Percentiles rank a stretch among this genome's conserved stretches.
phyloP scores from a whole-genome alignment of 2,888 invertebrate genomes.

The Hirtodrosophila confusa region DNA sequence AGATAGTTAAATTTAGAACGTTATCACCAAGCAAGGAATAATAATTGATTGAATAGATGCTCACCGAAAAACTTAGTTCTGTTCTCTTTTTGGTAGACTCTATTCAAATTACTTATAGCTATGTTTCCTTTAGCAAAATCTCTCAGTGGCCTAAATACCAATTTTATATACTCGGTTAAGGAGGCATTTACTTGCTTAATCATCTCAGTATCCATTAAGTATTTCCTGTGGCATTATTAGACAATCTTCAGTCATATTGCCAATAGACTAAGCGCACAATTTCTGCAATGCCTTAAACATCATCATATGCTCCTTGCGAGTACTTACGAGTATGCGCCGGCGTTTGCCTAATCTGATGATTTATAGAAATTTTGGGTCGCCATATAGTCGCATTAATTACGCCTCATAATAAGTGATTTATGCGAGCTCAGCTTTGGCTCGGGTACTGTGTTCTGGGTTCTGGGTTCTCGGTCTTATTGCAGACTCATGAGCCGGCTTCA shows the following conservation, averaged over 20 bases:
- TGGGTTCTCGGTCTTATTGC: constrained; percentile 13
- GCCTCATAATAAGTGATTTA: constrained; percentile 85
- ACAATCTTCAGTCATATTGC: constrained; percentile 52
- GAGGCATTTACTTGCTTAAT: constrained; percentile 38
- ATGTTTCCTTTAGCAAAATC: constrained; percentile 3
- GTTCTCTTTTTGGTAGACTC: background rate
- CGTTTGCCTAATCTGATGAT: constrained; percentile 84
- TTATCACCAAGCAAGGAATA: no score
- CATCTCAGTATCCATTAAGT: constrained; percentile 49
- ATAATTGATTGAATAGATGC: no score
- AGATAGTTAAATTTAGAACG: no score
- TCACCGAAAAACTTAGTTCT: no score
- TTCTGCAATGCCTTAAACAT: constrained; percentile 24
- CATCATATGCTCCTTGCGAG: constrained; percentile 29
- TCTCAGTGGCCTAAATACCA: background rate
- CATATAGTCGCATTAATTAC: constrained; percentile 84
- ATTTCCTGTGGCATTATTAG: constrained; percentile 59
- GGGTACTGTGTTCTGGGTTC: constrained; percentile 21
- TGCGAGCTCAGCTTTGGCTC: constrained; percentile 69
- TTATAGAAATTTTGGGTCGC: constrained; percentile 84
- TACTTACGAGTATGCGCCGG: constrained; percentile 33
- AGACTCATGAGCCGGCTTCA: constrained; percentile 31
- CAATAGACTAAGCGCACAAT: constrained; percentile 38
- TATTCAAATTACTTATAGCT: constrained; percentile 16
- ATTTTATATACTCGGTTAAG: constrained; percentile 15